Base-by-base conservation (phyloP, 2,888 invertebrate species). In the Xylocampa areola region DNA sequence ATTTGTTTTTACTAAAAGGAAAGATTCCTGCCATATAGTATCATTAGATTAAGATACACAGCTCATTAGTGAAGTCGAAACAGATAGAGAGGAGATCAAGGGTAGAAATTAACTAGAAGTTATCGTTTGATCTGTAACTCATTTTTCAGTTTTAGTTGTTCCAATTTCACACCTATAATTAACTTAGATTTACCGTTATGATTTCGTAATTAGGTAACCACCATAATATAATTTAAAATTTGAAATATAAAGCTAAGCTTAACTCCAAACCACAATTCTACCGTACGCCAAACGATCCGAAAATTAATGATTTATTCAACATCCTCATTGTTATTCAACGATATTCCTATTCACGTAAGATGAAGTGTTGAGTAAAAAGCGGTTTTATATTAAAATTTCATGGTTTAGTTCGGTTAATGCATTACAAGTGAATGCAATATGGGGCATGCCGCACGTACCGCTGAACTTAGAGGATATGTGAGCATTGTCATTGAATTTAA, bases 351-450 rank as follows among this genome's bases (percentile, higher is more conserved):
- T 51, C 54, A 43, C 59, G 47, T 60, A 58, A 60, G 66, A 57
- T 52, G 74, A 68, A 68, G 54, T 58, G 49, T 52, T 50, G 41
- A 66, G 77, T 70, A 76, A 76, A 77, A 76, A 74, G 69, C 69
- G 62, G 70, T 76, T 68, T 80, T 53, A 68, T 62, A 87, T 85
- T 80, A 81, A 82, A 82, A 72, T 84, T 81, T 80, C 77, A 80
- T 79, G 76, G 71, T 65, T 77, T 80, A 77, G 32, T 7, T 39
- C 27, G 74, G 75, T 81, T 82, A 84, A 85, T 86, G 85, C 84
- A 85, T 85, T 78, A 81, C 80, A 79, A 80, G 78, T 57, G 80
- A 77, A 76, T 77, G 79, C 83, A 84, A 86, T 86, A 84, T 80
- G 67, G 55, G 62, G 80, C 82, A 76, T 80, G 81, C 77, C 77